A percentile compares a stretch with the other conserved stretches of the same genome.
phyloP scores from a whole-genome alignment of 2,113 vertebrate species.

The Sporophila hypoxantha region DNA sequence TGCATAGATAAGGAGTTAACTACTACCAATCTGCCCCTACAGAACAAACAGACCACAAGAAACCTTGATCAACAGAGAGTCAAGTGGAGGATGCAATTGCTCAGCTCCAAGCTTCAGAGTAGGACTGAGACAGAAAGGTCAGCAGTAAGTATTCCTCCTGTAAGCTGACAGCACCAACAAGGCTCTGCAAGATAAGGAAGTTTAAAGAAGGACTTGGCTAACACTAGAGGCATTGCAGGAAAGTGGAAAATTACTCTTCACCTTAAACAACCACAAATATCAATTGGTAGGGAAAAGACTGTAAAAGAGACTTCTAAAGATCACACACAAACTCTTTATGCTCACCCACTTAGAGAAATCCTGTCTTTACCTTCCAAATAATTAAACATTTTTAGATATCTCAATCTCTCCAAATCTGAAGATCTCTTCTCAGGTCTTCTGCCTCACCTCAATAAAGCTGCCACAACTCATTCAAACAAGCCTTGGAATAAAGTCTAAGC shows the following conservation, averaged over 20 bases:
- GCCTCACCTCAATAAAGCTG: background rate
- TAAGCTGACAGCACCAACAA: background rate
- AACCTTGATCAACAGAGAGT: background rate
- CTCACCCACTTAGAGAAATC: background rate
- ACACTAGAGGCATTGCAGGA: background rate
- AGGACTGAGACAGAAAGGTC: background rate
- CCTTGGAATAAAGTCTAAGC: background rate
- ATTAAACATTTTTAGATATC: background rate
- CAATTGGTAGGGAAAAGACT: background rate
- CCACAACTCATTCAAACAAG: background rate
- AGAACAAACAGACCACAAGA: background rate
- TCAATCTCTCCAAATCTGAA: background rate
- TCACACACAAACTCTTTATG: background rate
- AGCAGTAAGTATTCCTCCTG: background rate
- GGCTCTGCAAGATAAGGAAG: background rate
- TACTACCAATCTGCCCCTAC: background rate
- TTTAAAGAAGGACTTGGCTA: background rate
- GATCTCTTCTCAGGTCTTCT: background rate
- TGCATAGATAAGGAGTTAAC: background rate
- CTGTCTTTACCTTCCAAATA: background rate
- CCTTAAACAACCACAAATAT: background rate
- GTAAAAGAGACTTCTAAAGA: background rate
- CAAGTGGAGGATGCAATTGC: background rate
- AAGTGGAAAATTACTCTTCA: background rate
- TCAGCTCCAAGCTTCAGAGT: background rate